These are phyloP conservation scores for Lithosia quadra DNA, from an alignment of 2,888 invertebrate species.

Conservation along the genomic window DNA sequence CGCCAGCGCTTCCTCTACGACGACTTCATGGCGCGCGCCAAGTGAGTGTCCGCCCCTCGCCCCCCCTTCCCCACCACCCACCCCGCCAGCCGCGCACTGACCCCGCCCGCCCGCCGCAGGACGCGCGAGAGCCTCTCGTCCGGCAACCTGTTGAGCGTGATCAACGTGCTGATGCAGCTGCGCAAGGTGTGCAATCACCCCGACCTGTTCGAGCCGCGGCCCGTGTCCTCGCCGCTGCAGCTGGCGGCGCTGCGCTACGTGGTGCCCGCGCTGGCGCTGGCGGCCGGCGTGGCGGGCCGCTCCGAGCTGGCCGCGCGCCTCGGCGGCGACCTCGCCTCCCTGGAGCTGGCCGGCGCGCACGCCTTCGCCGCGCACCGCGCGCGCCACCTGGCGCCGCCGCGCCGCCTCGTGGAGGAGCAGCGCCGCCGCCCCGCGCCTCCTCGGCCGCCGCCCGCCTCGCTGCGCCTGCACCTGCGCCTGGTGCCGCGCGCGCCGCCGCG, in stretches of 20 bases:
- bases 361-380: constrained; percentile 95
- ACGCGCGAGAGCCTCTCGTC: constrained; percentile 97
- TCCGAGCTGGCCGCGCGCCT: constrained; percentile 91
- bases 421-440: constrained; percentile 87
- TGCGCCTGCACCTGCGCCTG: constrained; percentile 48
- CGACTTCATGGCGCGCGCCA: constrained; percentile 99
- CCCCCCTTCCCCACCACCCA: too few relatives aligned
- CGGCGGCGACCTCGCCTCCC: constrained; percentile 89
- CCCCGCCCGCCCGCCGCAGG: constrained; percentile 76
- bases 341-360: constrained; percentile 90
- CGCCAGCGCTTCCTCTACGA: constrained; percentile 99
- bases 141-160: constrained; percentile 97
- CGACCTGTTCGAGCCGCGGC: constrained; percentile 98
- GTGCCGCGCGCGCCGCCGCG: constrained; percentile 79
- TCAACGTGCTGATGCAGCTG: constrained; percentile 98
- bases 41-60: constrained; percentile 57
- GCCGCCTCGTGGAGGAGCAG: constrained; percentile 71
- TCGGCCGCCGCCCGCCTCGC: constrained; percentile 87
- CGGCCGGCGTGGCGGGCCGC: constrained; percentile 87
- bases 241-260: constrained; percentile 91
- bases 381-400: constrained; percentile 90
- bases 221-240: constrained; percentile 97
- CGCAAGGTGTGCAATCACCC: constrained; percentile 99
- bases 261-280: constrained; percentile 92
- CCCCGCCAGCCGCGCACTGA: constrained; percentile 13